Evolutionary conservation across 2,797 vertebrate genomes (phyloP).

Genomic region (Hephaestus fuliginosus): DNA sequence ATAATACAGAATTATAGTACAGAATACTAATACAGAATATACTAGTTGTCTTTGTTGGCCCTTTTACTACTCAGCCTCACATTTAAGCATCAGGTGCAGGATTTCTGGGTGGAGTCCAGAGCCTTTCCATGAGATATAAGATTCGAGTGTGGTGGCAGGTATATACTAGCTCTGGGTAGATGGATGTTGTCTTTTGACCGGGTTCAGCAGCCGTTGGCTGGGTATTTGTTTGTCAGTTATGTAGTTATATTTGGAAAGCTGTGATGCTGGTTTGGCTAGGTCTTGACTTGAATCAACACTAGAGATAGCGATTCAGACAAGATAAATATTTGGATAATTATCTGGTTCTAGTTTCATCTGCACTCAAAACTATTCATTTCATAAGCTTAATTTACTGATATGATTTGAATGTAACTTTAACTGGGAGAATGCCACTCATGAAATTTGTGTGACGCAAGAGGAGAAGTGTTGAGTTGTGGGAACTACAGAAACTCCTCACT

Average conservation of each 20-base stretch:
- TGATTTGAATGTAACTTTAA: too few relatives aligned
- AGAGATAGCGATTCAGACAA: conserved; percentile 6
- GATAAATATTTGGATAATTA: conserved; percentile 39
- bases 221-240: conserved; percentile 6
- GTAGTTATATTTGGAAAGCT: conserved; percentile 11
- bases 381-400: too few relatives aligned
- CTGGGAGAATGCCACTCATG: too few relatives aligned
- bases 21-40: not conserved
- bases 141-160: not conserved
- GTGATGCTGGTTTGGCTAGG: not conserved
- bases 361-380: not conserved
- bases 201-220: not conserved
- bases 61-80: not conserved
- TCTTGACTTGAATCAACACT: conserved; percentile 9
- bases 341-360: conserved; percentile 29
- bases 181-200: not conserved
- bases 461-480: too few relatives aligned
- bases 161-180: not conserved
- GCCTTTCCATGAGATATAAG: not conserved
- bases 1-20: not conserved
- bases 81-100: not conserved
- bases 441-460: too few relatives aligned
- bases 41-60: not conserved
- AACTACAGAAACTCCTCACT: too few relatives aligned
- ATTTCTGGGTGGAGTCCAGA: not conserved